These are phyloP conservation scores for Heliocidaris tuberculata DNA, from an alignment of 35 echinoderm and acorn worm genomes.

Conservation along the genomic window DNA sequence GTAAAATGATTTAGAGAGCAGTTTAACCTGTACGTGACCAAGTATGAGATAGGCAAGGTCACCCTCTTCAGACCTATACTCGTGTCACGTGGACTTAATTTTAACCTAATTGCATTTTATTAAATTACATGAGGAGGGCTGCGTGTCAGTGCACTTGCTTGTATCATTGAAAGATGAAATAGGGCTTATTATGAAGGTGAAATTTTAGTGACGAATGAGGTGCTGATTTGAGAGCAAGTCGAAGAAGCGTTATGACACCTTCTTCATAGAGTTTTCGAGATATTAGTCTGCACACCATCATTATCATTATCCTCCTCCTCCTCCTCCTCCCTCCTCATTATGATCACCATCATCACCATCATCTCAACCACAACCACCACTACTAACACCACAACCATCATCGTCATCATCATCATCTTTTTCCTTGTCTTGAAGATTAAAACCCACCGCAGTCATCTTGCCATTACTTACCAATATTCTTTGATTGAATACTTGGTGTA, in stretches of 20 bases:
- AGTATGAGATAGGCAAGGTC: neutral
- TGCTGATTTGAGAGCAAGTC: neutral
- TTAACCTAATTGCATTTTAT: slow-evolving; percentile 4
- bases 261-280: neutral
- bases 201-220: neutral
- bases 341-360: neutral
- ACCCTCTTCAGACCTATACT: neutral
- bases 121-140: neutral
- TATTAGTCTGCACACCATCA: neutral
- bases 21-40: neutral
- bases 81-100: neutral
- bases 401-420: too few relatives aligned
- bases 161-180: neutral
- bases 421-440: too few relatives aligned
- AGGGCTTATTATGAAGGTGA: neutral
- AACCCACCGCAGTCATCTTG: too few relatives aligned
- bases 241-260: neutral
- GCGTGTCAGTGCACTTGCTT: neutral
- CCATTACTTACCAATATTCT: too few relatives aligned
- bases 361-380: too few relatives aligned
- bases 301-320: too few relatives aligned
- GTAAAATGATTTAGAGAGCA: neutral
- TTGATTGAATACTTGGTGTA: too few relatives aligned
- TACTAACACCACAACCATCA: too few relatives aligned
- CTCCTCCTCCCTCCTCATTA: too few relatives aligned